Conservation (phyloP, 2,797 vertebrate genomes). For the Coccyzus lansbergi region DNA sequence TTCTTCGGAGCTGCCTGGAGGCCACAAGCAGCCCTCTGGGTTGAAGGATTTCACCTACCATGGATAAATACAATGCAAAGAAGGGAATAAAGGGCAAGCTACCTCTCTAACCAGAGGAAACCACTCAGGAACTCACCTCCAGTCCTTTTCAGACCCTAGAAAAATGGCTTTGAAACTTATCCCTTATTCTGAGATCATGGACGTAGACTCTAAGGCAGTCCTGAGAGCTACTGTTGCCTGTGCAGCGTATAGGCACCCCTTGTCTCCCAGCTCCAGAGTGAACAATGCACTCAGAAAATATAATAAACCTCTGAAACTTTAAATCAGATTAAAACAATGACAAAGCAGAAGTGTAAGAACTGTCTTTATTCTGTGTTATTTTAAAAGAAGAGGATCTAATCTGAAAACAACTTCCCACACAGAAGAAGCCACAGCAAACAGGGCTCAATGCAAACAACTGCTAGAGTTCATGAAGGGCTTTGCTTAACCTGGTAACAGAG, state of each 20-base stretch:
- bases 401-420: neutral
- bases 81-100: neutral
- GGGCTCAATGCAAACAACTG: neutral
- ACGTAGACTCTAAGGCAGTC: neutral
- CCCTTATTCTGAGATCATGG: neutral
- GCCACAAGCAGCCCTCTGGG: neutral
- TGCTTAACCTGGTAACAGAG: neutral
- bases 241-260: neutral
- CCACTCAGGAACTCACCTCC: neutral
- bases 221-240: neutral
- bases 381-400: neutral
- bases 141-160: neutral
- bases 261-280: neutral
- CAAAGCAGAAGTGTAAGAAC: neutral
- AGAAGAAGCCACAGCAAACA: neutral
- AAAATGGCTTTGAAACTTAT: neutral
- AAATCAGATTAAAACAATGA: neutral
- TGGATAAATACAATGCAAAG: neutral
- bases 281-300: neutral
- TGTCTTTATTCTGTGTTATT: slow-evolving; percentile 30
- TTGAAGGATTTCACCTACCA: neutral
- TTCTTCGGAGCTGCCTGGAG: neutral
- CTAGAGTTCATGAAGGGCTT: neutral
- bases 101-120: neutral
- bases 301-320: neutral